Percentiles rank a stretch among this genome's conserved stretches.
These are phyloP conservation scores for Ctena decussata DNA, from an alignment of 2,888 invertebrate species.

Conservation along the genomic window DNA sequence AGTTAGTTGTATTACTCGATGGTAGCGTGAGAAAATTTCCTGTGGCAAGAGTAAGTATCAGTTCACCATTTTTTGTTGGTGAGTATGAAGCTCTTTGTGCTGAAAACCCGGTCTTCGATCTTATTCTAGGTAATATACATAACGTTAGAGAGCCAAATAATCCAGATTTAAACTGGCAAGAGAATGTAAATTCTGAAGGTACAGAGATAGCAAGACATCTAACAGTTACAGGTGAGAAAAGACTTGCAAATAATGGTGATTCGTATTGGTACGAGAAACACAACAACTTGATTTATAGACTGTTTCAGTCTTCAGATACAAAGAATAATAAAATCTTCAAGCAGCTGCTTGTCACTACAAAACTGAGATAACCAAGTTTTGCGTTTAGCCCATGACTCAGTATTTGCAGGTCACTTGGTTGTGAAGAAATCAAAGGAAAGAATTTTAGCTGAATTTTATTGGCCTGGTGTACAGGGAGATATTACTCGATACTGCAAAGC, in stretches of 20 bases:
- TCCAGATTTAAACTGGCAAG: background rate
- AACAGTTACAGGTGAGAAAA: background rate
- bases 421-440: slow-evolving; percentile 25
- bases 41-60: slow-evolving; percentile 32
- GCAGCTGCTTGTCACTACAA: slow-evolving; percentile 21
- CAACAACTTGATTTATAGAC: background rate
- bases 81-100: slow-evolving; percentile 31
- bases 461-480: slow-evolving; percentile 36
- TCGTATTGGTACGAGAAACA: background rate
- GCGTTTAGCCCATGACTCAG: slow-evolving; percentile 31
- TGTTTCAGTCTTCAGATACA: background rate
- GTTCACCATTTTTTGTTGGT: slow-evolving; percentile 44
- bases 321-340: background rate
- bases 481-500: slow-evolving; percentile 19
- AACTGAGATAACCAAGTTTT: slow-evolving; percentile 18
- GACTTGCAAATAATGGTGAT: background rate
- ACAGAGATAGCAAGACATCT: no score
- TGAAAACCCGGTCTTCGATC: slow-evolving; percentile 38
- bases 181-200: no score
- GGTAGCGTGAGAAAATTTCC: slow-evolving; percentile 26
- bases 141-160: slow-evolving; percentile 21
- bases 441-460: slow-evolving; percentile 31
- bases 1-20: slow-evolving; percentile 45
- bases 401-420: slow-evolving; percentile 38
- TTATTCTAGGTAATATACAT: slow-evolving; percentile 38